Evolutionary conservation across 1,140 invertebrate species (phyloP).

Genomic region (Orchestia grillus): DNA sequence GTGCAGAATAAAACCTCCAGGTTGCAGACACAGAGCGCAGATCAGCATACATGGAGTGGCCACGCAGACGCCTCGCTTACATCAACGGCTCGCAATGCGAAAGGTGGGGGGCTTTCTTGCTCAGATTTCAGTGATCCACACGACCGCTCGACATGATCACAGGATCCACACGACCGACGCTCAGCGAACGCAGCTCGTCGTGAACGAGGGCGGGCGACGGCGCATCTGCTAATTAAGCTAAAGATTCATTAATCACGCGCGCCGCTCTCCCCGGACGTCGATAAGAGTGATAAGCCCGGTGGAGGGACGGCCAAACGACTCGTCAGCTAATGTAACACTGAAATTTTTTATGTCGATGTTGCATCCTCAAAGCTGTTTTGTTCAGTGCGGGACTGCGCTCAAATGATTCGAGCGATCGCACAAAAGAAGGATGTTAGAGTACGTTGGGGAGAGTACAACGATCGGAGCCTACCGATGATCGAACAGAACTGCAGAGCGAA

Average conservation of each 20-base stretch:
- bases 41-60: not conserved
- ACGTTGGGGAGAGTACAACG: not conserved
- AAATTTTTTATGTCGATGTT: not conserved
- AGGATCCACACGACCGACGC: not conserved
- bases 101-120: not conserved
- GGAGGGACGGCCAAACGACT: constrained; percentile 27
- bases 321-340: constrained; percentile 9
- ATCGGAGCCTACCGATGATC: too few relatives aligned
- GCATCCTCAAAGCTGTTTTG: not conserved
- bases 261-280: constrained; percentile 19
- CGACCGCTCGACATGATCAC: not conserved
- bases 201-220: not conserved
- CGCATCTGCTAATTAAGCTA: constrained; percentile 48
- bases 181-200: not conserved
- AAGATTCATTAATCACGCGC: constrained; percentile 23
- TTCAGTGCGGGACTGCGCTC: not conserved
- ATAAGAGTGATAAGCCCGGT: constrained; percentile 23
- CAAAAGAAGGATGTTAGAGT: not conserved
- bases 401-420: not conserved
- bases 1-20: not conserved
- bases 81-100: not conserved
- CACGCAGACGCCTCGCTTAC: not conserved
- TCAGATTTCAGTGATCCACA: not conserved
- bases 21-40: not conserved
- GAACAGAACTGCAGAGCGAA: too few relatives aligned